Conservation (phyloP, 2,113 vertebrate species). For the Cyprinodon variegatus region DNA sequence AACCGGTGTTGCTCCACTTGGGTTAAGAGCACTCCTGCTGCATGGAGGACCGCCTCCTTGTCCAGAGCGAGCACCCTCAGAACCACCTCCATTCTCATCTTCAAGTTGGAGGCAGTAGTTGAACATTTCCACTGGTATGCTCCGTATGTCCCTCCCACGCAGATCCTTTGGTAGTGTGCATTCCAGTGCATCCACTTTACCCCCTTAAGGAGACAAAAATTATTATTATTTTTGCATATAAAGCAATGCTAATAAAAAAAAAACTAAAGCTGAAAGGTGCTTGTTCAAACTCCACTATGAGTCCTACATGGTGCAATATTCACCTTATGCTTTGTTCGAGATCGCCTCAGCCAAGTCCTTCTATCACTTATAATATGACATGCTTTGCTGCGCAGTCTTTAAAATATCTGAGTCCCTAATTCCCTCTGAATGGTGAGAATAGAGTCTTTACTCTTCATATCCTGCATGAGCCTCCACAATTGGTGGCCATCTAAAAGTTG, state of each 20-base stretch:
- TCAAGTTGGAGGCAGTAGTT: constrained; percentile 97
- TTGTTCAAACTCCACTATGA: constrained; percentile 61
- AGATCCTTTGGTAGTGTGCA: constrained; percentile 97
- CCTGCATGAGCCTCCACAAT: constrained; percentile 23
- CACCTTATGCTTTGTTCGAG: constrained; percentile 55
- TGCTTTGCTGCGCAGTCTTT: constrained; percentile 46
- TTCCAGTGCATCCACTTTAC: constrained; percentile 93
- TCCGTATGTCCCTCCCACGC: constrained; percentile 93
- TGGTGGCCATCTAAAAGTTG: constrained; percentile 19
- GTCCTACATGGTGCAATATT: constrained; percentile 64
- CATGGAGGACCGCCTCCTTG: constrained; percentile 85
- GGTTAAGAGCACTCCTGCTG: constrained; percentile 68
- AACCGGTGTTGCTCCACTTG: constrained; percentile 53
- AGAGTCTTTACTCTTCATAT: constrained; percentile 42
- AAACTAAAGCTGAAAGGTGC: constrained; percentile 25
- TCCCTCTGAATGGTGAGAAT: constrained; percentile 35
- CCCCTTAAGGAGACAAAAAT: constrained; percentile 79
- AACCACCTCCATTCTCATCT: constrained; percentile 83
- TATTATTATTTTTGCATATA: constrained; percentile 16
- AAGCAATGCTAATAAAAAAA: constrained; percentile 54
- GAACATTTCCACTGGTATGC: constrained; percentile 98
- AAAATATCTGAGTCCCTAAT: constrained; percentile 62
- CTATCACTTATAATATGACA: constrained; percentile 70
- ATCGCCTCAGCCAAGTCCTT: constrained; percentile 61
- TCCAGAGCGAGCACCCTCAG: constrained; percentile 52